Conservation (phyloP, 2,888 invertebrate species). For the Trachelus iudaicus region DNA sequence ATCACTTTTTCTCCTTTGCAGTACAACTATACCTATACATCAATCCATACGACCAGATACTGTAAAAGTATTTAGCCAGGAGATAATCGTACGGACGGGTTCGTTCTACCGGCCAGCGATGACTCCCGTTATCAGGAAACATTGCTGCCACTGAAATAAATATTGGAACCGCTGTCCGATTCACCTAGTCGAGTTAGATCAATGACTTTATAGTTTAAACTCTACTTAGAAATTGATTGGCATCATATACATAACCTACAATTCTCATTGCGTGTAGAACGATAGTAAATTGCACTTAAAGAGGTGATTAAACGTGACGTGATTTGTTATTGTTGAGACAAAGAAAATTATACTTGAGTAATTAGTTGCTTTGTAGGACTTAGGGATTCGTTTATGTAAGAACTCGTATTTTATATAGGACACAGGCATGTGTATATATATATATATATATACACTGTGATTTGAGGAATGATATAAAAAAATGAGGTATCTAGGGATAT, state of each 20-base stretch:
- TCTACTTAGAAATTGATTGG: background rate
- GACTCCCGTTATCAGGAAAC: slow-evolving; percentile 3
- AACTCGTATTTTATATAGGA: background rate
- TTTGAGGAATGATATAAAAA: background rate
- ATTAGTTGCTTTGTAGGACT: background rate
- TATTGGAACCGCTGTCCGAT: background rate
- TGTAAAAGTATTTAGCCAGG: background rate
- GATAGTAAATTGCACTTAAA: background rate
- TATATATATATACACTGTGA: background rate
- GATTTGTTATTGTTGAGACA: background rate
- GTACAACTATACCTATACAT: background rate
- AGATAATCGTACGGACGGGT: background rate
- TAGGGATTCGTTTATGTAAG: background rate
- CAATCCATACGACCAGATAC: background rate
- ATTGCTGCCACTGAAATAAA: background rate
- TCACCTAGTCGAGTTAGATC: background rate
- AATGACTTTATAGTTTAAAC: background rate
- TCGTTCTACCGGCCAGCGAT: background rate
- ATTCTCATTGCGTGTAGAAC: background rate
- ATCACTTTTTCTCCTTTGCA: background rate
- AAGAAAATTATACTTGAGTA: background rate
- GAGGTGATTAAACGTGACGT: background rate
- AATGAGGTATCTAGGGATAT: background rate
- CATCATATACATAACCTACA: background rate
- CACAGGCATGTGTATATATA: too few relatives aligned